Evolutionary conservation across 2,888 invertebrate genomes (phyloP).

Genomic region (Tupiocoris notatus): DNA sequence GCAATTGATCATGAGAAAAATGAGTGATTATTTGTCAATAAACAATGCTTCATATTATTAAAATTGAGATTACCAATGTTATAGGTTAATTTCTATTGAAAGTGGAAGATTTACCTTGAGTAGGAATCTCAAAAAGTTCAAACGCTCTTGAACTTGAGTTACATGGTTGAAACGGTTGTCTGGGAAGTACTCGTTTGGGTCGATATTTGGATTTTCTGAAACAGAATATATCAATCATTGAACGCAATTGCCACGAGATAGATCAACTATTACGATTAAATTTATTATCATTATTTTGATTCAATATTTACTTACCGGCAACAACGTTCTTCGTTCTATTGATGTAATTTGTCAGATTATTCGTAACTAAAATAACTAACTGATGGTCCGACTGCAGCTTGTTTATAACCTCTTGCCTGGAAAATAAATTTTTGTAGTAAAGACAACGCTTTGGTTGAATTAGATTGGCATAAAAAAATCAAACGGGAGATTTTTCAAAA

Average conservation of each 20-base stretch:
- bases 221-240: conserved; percentile 44
- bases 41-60: too few species aligned
- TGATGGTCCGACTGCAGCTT: conserved; percentile 88
- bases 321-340: conserved; percentile 71
- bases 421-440: too few species aligned
- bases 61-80: too few species aligned
- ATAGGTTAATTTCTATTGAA: too few species aligned
- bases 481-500: too few species aligned
- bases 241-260: neutral
- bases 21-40: too few species aligned
- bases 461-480: too few species aligned
- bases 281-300: neutral
- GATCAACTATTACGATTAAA: too few species aligned
- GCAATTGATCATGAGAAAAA: too few species aligned
- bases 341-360: conserved; percentile 89
- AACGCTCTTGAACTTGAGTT: conserved; percentile 88
- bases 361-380: conserved; percentile 88
- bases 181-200: conserved; percentile 73
- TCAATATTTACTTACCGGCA: conserved; percentile 58
- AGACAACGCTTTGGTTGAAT: too few species aligned
- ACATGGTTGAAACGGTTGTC: conserved; percentile 90
- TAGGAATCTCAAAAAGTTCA: conserved; percentile 88
- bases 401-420: conserved; percentile 76
- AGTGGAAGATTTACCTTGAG: conserved; percentile 70
- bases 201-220: conserved; percentile 70